phyloP scores from a whole-genome alignment of 2,113 vertebrate species.

The Trematocara nigrifrons region DNA sequence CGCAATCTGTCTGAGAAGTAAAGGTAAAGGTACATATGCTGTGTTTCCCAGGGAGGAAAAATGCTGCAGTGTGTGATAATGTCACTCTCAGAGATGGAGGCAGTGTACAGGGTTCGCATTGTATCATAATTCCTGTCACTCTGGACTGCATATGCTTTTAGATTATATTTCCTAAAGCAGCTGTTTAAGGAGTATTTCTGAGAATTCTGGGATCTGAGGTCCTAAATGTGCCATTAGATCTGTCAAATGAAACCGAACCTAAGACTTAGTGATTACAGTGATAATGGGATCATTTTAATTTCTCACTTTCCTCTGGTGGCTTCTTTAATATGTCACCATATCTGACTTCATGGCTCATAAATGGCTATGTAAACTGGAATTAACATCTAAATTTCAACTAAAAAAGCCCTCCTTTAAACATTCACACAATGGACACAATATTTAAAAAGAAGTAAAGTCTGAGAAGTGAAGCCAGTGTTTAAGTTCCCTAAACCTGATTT shows the following conservation, averaged over 20 bases:
- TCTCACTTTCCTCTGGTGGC: background rate
- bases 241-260: background rate
- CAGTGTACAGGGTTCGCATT: background rate
- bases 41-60: background rate
- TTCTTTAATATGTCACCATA: background rate
- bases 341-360: background rate
- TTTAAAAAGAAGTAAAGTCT: background rate
- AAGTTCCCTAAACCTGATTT: background rate
- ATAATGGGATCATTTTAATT: background rate
- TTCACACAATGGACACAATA: background rate
- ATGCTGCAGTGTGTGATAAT: background rate
- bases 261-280: background rate
- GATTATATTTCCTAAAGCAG: background rate
- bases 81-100: background rate
- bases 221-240: background rate
- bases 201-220: background rate
- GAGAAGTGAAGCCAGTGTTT: background rate
- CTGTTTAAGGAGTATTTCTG: background rate
- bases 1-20: background rate
- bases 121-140: background rate
- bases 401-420: background rate
- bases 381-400: background rate
- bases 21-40: background rate
- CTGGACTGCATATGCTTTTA: background rate
- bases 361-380: background rate